Evolutionary conservation across 2,113 vertebrate genomes (phyloP), one percentile per base, ranked within the genome.

Genomic region (Vicugna pacos): DNA sequence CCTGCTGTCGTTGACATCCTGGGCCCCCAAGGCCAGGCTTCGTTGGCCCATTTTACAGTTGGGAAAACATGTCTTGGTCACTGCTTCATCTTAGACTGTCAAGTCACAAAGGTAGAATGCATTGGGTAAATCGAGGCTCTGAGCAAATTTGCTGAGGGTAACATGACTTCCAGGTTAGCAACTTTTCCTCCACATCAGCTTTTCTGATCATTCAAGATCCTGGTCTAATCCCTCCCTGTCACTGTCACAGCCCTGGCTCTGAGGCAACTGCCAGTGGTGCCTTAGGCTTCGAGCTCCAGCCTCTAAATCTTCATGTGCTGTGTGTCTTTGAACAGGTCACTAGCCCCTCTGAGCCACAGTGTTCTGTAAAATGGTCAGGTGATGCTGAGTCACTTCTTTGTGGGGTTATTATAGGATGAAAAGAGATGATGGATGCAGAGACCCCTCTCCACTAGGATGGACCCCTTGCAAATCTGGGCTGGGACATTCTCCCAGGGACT

Each of bases 341-440:
- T 8, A 46, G 30, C 26, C 65, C 1, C n/a, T 88, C 62, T 48
- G 75, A 84, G 75, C 48, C 7, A 3, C 70, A 54, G 60, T 26
- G 77, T 67, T 90, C 84, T 88, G 56, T 69, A 35, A 85, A 88
- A 60, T n/a, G 76, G 16, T 52, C 80, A 81, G 79, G 26, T 0
- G 5, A 19, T 7, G 42, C 15, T 35, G 42, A 28, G 46, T 62
- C 46, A 32, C n/a, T 70, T 89, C 24, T 20, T 72, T 32, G 14
- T 32, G 30, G 64, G 30, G 26, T 46, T 54, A 5, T 17, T 19
- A 48, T 76, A 64, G 10, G 48, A 35, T 83, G n/a, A 81, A 35
- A 24, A 65, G 58, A 67, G 76, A 77, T 32, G 70, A 70, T 50
- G n/a, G 65, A 13, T 16, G 30, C 64, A 54, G 81, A 48, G 64